Evolutionary conservation across 1,140 invertebrate species (phyloP).

Genomic region (Hyles vespertilio): DNA sequence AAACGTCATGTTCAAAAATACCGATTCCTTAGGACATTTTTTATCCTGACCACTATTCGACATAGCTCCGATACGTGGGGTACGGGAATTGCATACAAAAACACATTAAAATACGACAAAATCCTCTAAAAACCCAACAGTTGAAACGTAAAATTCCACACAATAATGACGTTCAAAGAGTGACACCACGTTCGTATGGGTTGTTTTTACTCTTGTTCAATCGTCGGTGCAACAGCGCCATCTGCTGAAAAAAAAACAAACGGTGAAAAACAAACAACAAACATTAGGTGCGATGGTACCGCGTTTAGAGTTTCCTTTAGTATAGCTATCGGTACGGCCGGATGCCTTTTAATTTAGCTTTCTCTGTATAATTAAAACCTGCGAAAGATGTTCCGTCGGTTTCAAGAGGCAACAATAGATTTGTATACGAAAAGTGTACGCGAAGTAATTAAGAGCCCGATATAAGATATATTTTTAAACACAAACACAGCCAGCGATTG

Average conservation of each 20-base stretch:
- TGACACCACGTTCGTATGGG: too few relatives aligned
- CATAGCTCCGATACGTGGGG: too few relatives aligned
- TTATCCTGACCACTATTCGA: too few relatives aligned
- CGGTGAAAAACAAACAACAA: conserved; percentile 26
- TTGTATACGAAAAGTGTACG: conserved; percentile 25
- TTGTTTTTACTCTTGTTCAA: not conserved
- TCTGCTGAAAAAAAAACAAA: conserved; percentile 1
- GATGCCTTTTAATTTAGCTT: conserved; percentile 62
- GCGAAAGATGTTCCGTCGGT: conserved; percentile 31
- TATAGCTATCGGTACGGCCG: conserved; percentile 42
- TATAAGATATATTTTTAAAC: too few relatives aligned
- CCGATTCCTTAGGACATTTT: too few relatives aligned
- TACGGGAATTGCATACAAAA: too few relatives aligned
- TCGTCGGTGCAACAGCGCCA: not conserved
- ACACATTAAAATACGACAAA: too few relatives aligned
- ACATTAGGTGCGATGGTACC: conserved; percentile 40
- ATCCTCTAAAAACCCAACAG: too few relatives aligned
- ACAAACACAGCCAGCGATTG: too few relatives aligned
- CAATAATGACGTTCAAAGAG: too few relatives aligned
- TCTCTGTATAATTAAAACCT: conserved; percentile 59
- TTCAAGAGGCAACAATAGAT: conserved; percentile 41
- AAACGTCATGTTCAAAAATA: too few relatives aligned
- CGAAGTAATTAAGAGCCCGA: not conserved
- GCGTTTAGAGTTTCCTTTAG: conserved; percentile 31
- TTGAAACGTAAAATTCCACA: too few relatives aligned